These are phyloP conservation scores for Misgurnus anguillicaudatus DNA, from an alignment of 2,113 vertebrate species.

Conservation along the genomic window DNA sequence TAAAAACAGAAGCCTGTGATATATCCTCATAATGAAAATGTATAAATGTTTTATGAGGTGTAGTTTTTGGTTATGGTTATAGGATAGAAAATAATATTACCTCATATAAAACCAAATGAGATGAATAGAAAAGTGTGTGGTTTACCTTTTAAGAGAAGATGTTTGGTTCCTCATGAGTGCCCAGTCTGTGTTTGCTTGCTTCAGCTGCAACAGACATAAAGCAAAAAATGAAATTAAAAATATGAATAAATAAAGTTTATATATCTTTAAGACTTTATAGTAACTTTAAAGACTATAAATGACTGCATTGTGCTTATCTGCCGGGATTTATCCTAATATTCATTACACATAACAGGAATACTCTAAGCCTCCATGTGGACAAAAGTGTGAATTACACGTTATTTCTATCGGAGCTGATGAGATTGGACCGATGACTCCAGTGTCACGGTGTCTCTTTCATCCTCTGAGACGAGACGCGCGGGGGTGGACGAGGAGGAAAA, in stretches of 20 bases:
- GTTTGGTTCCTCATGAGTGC: constrained; percentile 77
- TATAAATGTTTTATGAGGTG: too few relatives aligned
- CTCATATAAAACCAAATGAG: too few relatives aligned
- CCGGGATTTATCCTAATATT: not conserved
- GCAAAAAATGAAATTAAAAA: not conserved
- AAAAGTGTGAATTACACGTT: constrained; percentile 33
- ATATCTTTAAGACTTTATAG: too few relatives aligned
- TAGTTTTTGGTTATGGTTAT: too few relatives aligned
- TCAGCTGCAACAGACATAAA: constrained; percentile 72
- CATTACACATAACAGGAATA: not conserved
- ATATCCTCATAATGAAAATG: not conserved
- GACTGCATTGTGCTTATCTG: too few relatives aligned
- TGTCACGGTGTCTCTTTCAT: constrained; percentile 63
- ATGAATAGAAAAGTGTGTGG: not conserved
- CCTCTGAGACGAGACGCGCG: constrained; percentile 48
- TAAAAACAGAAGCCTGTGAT: too few relatives aligned
- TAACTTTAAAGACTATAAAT: not conserved
- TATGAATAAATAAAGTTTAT: not conserved
- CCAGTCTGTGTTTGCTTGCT: constrained; percentile 87
- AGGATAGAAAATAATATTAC: too few relatives aligned
- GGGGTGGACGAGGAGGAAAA: constrained; percentile 51
- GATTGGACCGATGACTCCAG: constrained; percentile 53
- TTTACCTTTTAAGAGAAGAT: constrained; percentile 85
- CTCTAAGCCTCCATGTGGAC: constrained; percentile 68
- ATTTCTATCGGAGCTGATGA: constrained; percentile 16